Base-by-base conservation (phyloP, 1,140 invertebrate genomes). In the Macrobrachium rosenbergii region DNA sequence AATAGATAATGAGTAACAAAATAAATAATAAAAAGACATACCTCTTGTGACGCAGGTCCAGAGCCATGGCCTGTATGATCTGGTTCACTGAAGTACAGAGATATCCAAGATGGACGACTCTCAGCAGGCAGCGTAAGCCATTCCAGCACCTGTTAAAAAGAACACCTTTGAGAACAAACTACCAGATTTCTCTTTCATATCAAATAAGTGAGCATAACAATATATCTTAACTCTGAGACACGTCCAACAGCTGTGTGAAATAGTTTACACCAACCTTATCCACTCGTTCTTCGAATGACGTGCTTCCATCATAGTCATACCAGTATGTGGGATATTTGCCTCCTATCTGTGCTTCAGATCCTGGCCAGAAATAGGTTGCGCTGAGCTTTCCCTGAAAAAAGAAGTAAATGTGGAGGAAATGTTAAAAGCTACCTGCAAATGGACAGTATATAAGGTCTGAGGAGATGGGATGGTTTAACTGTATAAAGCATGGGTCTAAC, bases 41-140 rank as follows among this genome's bases (percentile, higher is more conserved):
- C 90, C 73, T 92, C 75, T 45, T 64, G 52, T n/a, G 91, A 91
- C 63, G 92, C 89, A 14, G 92, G 92, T 6, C 93, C 93, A 83
- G 85, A 89, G 0, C 59, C 76, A 88, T 93, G 92, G 17, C 92
- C 94, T 86, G 93, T 92, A 10, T 91, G 91, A 91, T 96, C 96
- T 1, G 95, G 95, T 90, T 96, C 94, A 90, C 96, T 94, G 89
- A 96, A 94, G 90, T 96, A 96, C 19, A 96, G 64, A 90, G 95
- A 92, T 10, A 95, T 82, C 94, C 78, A 96, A 92, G 91, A 95
- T 5, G 89, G 89, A 19, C 89, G 77, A 28, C 81, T 60, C 1
- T 86, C 93, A 21, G 82, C 90, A 0, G 93, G 91, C 89, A 95
- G 89, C n/a, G 91, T 91, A 78, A 96, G 93, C 95, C 95, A 96